These are phyloP conservation scores for Scatophagus argus DNA, from an alignment of 2,113 vertebrate species.

Conservation along the genomic window DNA sequence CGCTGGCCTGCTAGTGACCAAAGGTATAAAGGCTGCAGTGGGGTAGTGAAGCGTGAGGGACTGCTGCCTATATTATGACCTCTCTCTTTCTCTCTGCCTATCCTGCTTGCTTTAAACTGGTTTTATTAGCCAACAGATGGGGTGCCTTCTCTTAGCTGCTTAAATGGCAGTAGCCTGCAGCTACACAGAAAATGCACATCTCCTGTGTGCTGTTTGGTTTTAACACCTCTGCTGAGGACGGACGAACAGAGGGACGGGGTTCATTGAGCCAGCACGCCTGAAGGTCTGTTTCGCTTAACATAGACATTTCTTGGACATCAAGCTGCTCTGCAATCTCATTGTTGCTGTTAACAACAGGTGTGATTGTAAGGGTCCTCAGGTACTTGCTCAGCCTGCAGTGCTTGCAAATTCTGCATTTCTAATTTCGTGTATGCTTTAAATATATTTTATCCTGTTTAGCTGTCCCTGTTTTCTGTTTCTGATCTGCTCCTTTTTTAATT, in stretches of 20 bases:
- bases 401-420: background rate
- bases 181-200: slow-evolving; percentile 64
- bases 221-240: slow-evolving; percentile 27
- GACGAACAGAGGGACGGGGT: background rate
- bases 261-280: background rate
- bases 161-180: slow-evolving; percentile 58
- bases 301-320: background rate
- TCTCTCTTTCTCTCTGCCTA: slow-evolving; percentile 9
- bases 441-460: background rate
- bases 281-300: slow-evolving; percentile 24
- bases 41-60: slow-evolving; percentile 67
- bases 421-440: background rate
- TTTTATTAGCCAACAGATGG: slow-evolving; percentile 78
- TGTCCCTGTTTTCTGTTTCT: background rate
- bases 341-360: background rate
- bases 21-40: slow-evolving; percentile 50
- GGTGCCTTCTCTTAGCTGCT: slow-evolving; percentile 63
- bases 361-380: background rate
- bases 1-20: slow-evolving; percentile 30
- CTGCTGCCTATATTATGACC: slow-evolving; percentile 50
- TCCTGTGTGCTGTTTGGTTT: slow-evolving; percentile 58
- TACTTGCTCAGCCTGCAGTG: background rate
- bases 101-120: slow-evolving; percentile 44
- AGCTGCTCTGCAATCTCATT: background rate
- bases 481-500: background rate